phyloP scores from a whole-genome alignment of 2,797 vertebrate species.

The Falco rusticolus region DNA sequence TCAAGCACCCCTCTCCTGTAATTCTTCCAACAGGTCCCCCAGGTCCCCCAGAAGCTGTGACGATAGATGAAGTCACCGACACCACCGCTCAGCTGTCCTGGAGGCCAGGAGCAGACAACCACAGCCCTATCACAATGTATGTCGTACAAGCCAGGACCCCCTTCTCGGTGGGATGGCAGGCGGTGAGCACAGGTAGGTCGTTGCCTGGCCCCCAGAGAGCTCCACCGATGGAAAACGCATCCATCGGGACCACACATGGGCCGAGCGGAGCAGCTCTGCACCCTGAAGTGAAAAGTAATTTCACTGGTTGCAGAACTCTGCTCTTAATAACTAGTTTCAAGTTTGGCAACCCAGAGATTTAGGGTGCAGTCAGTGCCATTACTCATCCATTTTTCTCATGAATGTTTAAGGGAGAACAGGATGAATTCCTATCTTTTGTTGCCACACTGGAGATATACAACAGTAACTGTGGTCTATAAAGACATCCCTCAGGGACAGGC shows the following conservation, averaged over 20 bases:
- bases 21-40: conserved; percentile 87
- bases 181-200: conserved; percentile 93
- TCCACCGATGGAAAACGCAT: fast-evolving
- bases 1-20: conserved; percentile 8
- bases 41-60: conserved; percentile 90
- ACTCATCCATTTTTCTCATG: conserved; percentile 59
- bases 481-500: conserved; percentile 51
- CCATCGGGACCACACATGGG: fast-evolving
- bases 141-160: conserved; percentile 95
- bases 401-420: conserved; percentile 56
- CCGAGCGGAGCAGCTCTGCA: not conserved
- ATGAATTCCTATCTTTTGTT: conserved; percentile 41
- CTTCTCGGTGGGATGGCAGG: conserved; percentile 98
- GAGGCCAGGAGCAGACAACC: conserved; percentile 95
- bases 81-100: conserved; percentile 95
- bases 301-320: not conserved
- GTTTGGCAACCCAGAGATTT: conserved; percentile 40
- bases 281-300: not conserved
- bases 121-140: conserved; percentile 94
- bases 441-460: conserved; percentile 19
- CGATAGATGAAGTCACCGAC: conserved; percentile 93
- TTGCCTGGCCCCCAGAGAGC: fast-evolving
- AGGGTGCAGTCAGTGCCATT: not conserved
- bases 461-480: conserved; percentile 52
- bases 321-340: not conserved